These are phyloP conservation scores for Cyclura pinguis DNA, from an alignment of 2,797 vertebrate genomes.

Conservation along the genomic window DNA sequence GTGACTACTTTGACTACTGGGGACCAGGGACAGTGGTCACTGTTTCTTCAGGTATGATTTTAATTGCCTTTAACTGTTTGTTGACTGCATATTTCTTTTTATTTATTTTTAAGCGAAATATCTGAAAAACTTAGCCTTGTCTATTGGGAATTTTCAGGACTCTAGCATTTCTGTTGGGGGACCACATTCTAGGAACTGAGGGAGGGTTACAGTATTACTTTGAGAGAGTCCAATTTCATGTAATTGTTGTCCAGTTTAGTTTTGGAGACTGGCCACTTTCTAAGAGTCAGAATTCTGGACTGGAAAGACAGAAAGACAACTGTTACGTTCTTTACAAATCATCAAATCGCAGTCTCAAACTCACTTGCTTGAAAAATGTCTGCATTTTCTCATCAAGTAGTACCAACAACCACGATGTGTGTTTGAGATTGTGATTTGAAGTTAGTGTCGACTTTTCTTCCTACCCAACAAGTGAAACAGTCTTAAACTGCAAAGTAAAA, in stretches of 20 bases:
- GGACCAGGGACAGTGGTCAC: constrained; percentile 77
- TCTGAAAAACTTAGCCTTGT: not conserved
- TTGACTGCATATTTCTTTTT: not conserved
- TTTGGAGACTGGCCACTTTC: not conserved
- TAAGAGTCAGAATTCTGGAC: not conserved
- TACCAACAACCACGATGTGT: not conserved
- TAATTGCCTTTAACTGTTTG: constrained; percentile 10
- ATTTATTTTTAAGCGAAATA: not conserved
- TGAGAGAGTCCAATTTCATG: not conserved
- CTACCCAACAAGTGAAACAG: not conserved
- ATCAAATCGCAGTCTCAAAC: not conserved
- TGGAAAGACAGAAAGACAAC: not conserved
- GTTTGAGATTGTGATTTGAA: constrained; percentile 6
- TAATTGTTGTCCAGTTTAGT: not conserved
- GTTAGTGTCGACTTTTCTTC: not conserved
- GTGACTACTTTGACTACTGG: constrained; percentile 70
- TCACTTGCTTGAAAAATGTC: not conserved
- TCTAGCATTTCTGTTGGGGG: not conserved
- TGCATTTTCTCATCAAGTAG: not conserved
- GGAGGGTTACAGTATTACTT: not conserved
- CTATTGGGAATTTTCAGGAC: not conserved
- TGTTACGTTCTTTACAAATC: not conserved
- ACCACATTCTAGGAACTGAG: not conserved
- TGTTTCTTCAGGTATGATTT: constrained; percentile 76
- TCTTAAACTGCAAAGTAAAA: not conserved